Base-by-base conservation (phyloP, 2,888 invertebrate species). In the Drosophila meridionalis region DNA sequence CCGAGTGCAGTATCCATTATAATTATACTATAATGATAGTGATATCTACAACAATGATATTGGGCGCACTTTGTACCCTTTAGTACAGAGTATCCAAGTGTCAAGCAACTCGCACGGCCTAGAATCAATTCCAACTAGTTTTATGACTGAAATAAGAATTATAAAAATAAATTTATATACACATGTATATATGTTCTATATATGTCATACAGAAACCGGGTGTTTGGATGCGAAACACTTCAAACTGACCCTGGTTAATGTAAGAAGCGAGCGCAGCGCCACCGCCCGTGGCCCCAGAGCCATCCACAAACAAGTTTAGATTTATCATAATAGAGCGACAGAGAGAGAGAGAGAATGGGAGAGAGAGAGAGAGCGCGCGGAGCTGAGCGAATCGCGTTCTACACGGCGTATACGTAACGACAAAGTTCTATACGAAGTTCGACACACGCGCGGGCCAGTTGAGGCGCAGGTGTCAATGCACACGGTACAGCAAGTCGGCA, bases 391-490 rank as follows among this genome's bases (percentile, higher is more conserved):
- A 30, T 34, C 48, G 32, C 14, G 20, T 38, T 40, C 63, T 42
- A 61, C 69, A 47, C 63, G 47, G 63, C 76, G 76, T 76, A 76
- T 76, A 75, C 76, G 76, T 70, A 63, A 75, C 67, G 62, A 30
- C 32, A 58, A 59, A 60, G 76, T 79, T 79, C 77, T 75, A 79
- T 55, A 45, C 52, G 53, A 66, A 61, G 67, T 59, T 52, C 36
- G 34, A 52, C 58, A 59, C 42, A 61, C 61, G 26, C 61, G 28
- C 61, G 14, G 34, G 50, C 38, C 52, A 38, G 85, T 85, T 82
- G 69, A 67, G 68, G 73, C 74, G 78, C 87, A 89, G 89, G 85
- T 85, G 85, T 89, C 89, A 83, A 72, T 73, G 84, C 78, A 89
- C 48, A 82, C 84, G 70, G 79, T 65, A 77, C 69, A 52, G 55